Conservation (phyloP, 2,113 vertebrate species). For the Lynx canadensis region DNA sequence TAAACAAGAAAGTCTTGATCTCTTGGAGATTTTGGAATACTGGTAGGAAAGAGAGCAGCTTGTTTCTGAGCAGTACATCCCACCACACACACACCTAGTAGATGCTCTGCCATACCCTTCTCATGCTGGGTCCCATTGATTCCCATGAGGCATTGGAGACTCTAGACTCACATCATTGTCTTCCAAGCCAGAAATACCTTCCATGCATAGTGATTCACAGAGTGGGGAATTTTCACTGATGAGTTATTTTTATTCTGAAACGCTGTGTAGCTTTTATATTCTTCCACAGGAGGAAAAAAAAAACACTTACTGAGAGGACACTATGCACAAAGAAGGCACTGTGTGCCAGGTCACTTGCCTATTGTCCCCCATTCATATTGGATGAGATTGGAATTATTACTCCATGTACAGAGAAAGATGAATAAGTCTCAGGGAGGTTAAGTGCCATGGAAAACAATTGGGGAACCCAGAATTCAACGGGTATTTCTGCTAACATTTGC, state of each 20-base stretch:
- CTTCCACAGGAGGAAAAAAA: background rate
- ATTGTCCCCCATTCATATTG: background rate
- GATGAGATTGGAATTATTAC: background rate
- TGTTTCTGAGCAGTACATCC: background rate
- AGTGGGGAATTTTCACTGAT: background rate
- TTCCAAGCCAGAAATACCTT: background rate
- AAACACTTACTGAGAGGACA: background rate
- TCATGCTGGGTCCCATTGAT: background rate
- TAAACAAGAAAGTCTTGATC: background rate
- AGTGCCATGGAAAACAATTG: background rate
- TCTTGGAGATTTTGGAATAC: background rate
- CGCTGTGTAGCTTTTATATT: background rate
- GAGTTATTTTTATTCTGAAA: slow-evolving; percentile 38
- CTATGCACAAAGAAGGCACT: background rate
- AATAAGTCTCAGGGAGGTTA: background rate
- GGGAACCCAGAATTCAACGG: background rate
- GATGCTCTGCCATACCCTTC: background rate
- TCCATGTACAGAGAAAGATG: background rate
- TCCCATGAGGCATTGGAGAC: background rate
- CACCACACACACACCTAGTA: background rate
- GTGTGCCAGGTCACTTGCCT: background rate
- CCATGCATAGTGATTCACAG: background rate
- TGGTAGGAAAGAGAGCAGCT: background rate
- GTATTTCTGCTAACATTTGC: background rate
- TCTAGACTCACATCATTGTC: background rate